phyloP scores from a whole-genome alignment of 2,888 invertebrate species.

The Ferdinandea cuprea region DNA sequence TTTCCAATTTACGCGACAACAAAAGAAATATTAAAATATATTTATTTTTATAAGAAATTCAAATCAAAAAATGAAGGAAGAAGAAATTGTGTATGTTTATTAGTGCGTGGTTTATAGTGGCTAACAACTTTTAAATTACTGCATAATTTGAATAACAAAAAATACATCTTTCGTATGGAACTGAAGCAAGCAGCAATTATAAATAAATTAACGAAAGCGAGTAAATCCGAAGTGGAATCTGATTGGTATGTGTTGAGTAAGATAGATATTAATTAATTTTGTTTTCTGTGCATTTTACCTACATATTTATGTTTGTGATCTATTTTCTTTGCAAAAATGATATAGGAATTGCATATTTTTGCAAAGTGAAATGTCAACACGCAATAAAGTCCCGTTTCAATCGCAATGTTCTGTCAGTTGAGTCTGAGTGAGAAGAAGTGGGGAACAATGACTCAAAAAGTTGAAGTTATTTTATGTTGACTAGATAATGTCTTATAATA shows the following conservation, averaged over 20 bases:
- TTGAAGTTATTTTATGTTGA: too few species aligned
- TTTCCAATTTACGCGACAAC: not conserved
- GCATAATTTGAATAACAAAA: slow-evolving; percentile 29
- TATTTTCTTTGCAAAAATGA: too few species aligned
- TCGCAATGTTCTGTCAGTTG: too few species aligned
- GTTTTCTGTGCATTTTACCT: too few species aligned
- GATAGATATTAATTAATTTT: not conserved
- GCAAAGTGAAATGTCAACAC: not conserved
- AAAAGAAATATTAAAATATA: not conserved
- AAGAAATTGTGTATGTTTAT: slow-evolving; percentile 15
- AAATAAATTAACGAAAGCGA: slow-evolving; percentile 32
- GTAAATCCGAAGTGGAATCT: slow-evolving; percentile 22
- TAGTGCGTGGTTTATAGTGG: slow-evolving; percentile 30
- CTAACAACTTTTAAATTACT: slow-evolving; percentile 28
- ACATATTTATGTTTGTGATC: not conserved
- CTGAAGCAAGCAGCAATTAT: slow-evolving; percentile 18
- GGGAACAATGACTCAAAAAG: too few species aligned
- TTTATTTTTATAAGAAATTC: slow-evolving; percentile 7
- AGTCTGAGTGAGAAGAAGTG: too few species aligned
- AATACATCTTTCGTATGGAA: slow-evolving; percentile 11
- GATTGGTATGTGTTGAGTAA: slow-evolving; percentile 28
- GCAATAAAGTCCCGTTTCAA: not conserved
- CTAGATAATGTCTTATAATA: too few species aligned
- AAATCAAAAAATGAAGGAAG: slow-evolving; percentile 1
- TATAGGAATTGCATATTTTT: too few species aligned